phyloP scores from a whole-genome alignment of 1,140 invertebrate genomes.

The Drosophila littoralis region DNA sequence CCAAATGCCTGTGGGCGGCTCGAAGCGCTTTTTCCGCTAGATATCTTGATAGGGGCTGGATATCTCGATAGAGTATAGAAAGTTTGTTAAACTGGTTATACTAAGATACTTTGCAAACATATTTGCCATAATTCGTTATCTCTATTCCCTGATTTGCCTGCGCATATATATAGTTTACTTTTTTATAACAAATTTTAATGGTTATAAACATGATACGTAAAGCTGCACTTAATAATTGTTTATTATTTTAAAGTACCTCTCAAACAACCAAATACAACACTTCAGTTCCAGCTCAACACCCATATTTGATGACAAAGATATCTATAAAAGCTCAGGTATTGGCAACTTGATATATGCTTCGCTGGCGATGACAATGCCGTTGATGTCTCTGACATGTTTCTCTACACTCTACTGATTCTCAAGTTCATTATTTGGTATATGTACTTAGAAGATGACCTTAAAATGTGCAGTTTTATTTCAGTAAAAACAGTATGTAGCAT shows the following conservation, averaged over 20 bases:
- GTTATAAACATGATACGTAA: no score
- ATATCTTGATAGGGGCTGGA: no score
- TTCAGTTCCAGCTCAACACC: conserved; percentile 62
- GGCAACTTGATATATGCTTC: conserved; percentile 69
- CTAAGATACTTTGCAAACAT: no score
- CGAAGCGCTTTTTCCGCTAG: no score
- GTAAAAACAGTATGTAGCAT: conserved; percentile 36
- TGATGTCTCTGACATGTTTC: conserved; percentile 52
- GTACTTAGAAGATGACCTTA: conserved; percentile 33
- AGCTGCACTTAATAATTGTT: neutral
- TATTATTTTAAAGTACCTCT: neutral
- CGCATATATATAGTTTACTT: no score
- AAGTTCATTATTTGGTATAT: conserved; percentile 51
- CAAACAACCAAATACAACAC: neutral
- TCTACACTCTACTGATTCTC: conserved; percentile 57
- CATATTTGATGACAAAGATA: conserved; percentile 23
- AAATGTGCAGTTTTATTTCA: conserved; percentile 56
- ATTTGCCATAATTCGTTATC: no score
- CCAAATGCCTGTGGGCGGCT: no score
- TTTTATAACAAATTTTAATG: no score
- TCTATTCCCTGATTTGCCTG: no score
- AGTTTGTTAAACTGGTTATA: no score
- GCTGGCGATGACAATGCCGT: conserved; percentile 51
- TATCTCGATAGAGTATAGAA: no score
- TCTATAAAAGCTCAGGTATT: conserved; percentile 32